phyloP scores from a whole-genome alignment of 2,888 invertebrate genomes.

The Dryococelus australis region DNA sequence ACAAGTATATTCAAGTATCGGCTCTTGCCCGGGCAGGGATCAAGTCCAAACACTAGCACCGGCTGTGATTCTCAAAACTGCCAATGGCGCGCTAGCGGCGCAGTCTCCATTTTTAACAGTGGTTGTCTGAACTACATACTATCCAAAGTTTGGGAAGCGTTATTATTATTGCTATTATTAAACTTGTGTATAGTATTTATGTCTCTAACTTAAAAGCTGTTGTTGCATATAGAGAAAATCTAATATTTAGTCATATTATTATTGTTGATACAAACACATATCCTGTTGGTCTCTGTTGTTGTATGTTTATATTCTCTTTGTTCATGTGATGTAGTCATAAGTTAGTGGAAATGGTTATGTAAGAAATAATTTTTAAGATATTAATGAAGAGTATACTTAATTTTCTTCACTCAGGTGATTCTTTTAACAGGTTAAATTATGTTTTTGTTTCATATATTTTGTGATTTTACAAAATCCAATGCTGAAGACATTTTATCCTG shows the following conservation, averaged over 20 bases:
- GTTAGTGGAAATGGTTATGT: constrained; percentile 43
- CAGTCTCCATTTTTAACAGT: constrained; percentile 37
- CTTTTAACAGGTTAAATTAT: not conserved
- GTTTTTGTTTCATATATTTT: not conserved
- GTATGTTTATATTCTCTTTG: constrained; percentile 45
- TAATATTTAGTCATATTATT: constrained; percentile 32
- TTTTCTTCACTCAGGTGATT: constrained; percentile 21
- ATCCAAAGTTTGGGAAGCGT: constrained; percentile 38
- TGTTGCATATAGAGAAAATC: constrained; percentile 24
- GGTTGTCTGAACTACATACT: constrained; percentile 35
- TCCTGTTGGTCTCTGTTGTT: constrained; percentile 48
- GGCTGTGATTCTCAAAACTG: constrained; percentile 52
- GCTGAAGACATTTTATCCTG: constrained; percentile 16
- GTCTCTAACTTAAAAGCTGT: constrained; percentile 25
- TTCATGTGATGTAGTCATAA: constrained; percentile 49
- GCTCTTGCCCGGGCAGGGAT: constrained; percentile 47
- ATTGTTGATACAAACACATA: constrained; percentile 44
- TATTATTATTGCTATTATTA: constrained; percentile 39
- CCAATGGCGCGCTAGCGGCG: constrained; percentile 45
- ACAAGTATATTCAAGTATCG: constrained; percentile 43
- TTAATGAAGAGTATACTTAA: constrained; percentile 21
- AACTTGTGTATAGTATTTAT: constrained; percentile 30
- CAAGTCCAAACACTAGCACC: constrained; percentile 44
- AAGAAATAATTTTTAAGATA: constrained; percentile 30
- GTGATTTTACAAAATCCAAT: constrained; percentile 9